Base-by-base conservation (phyloP, 2,888 invertebrate genomes). In the Germaria angustata region DNA sequence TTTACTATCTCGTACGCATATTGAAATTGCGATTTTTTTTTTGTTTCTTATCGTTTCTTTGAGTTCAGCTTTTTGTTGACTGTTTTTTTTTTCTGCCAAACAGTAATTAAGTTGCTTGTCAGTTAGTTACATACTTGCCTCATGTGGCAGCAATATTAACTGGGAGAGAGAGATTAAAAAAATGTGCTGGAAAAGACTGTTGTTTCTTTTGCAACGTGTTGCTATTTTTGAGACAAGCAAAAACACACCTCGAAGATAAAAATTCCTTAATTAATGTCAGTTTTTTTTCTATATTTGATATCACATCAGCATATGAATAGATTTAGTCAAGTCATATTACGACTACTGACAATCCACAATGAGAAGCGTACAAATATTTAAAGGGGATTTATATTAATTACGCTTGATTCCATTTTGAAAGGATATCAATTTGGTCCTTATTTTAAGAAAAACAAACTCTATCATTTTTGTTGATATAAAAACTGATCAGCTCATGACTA, bases 181-280 rank as follows among this genome's bases (percentile, higher is more conserved):
- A 28, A 6, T 5, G 6, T 5, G 28, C 3, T 5, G 6, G 6
- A 44, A 11, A 22, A 51, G 13, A 17, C 46, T 28, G 11, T 73
- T 57, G 55, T 36, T 32, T 28, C n/a, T 51, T 61, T 49, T 66
- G 44, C 55, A 81, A 81, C 68, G 68, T 73, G 77, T 73, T 78
- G 78, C 81, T 78, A 81, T 78, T 77, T 81, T 63, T 63, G 36
- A 36, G 55, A 49, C 53, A 66, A 61, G 71, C 59, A 68, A 59
- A 53, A 68, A 73, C 78, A 73, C 81, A 73, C 72, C 81, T 81
- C 73, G 32, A 55, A 78, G 77, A 77, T 68, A 81, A 69, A 77
- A 81, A 77, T 81, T 81, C 76, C 66, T 59, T 77, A 81, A 81
- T 81, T 77, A 81, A 78, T 73, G 73, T 77, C 68, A 66, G 41